Conservation (phyloP, 2,797 vertebrate species). For the Cottoperca gobio region DNA sequence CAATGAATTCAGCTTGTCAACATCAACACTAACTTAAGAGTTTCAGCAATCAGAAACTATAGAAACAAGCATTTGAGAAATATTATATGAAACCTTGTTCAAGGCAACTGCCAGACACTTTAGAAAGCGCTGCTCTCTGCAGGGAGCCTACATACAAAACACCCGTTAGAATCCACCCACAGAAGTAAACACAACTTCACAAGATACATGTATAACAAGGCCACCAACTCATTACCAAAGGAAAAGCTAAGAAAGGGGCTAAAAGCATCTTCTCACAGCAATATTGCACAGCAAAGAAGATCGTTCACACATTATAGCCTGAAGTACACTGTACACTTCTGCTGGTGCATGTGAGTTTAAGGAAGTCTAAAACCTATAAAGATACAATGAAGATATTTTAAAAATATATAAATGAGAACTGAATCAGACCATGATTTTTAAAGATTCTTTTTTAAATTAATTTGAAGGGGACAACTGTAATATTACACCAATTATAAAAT, state of each 20-base stretch:
- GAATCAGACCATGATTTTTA: not conserved
- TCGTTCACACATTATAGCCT: not conserved
- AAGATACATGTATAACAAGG: not conserved
- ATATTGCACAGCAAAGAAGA: not conserved
- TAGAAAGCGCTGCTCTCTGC: slow-evolving; percentile 8
- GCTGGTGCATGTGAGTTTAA: not conserved
- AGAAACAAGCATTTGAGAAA: not conserved
- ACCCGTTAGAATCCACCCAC: slow-evolving; percentile 16
- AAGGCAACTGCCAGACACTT: slow-evolving; percentile 15
- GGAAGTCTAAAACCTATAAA: not conserved
- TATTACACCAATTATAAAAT: not conserved
- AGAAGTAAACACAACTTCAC: slow-evolving; percentile 33
- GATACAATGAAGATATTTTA: not conserved
- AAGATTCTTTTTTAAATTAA: not conserved
- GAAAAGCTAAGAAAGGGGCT: not conserved
- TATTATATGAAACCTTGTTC: not conserved
- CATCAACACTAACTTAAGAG: not conserved
- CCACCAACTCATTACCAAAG: slow-evolving; percentile 14
- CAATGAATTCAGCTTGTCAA: not conserved
- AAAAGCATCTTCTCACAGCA: not conserved
- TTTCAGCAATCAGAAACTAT: not conserved
- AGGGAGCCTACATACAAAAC: slow-evolving; percentile 11
- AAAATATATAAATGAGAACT: not conserved
- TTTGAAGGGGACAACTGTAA: not conserved
- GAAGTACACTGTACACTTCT: not conserved